phyloP scores from a whole-genome alignment of 2,888 invertebrate species.

The Helicoverpa assulta region DNA sequence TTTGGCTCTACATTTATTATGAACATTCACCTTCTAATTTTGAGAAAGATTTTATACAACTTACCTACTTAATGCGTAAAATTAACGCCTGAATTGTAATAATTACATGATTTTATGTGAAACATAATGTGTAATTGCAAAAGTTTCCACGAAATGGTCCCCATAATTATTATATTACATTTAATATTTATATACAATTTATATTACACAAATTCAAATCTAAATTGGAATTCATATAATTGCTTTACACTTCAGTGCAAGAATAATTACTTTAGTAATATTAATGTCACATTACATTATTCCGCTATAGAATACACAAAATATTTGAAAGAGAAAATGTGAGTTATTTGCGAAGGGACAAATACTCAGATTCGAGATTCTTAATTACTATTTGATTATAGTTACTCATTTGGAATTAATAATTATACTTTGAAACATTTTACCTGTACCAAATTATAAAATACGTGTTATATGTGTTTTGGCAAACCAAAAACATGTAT shows the following conservation, averaged over 20 bases:
- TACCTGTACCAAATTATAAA: too few species aligned
- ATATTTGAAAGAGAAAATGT: neutral
- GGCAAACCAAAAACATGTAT: neutral
- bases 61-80: neutral
- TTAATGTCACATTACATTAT: slow-evolving; percentile 17
- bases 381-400: too few species aligned
- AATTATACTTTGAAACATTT: too few species aligned
- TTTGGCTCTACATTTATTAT: slow-evolving; percentile 1
- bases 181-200: slow-evolving; percentile 8
- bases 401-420: too few species aligned
- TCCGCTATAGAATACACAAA: slow-evolving; percentile 5
- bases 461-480: neutral
- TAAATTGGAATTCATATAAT: slow-evolving; percentile 21
- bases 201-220: slow-evolving; percentile 10
- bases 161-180: slow-evolving; percentile 2
- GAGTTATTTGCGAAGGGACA: too few species aligned
- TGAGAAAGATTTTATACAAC: neutral
- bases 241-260: slow-evolving; percentile 21
- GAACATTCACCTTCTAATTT: neutral
- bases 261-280: slow-evolving; percentile 15
- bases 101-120: neutral
- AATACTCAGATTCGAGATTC: too few species aligned
- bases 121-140: neutral
- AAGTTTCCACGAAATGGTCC: neutral
- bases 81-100: neutral